phyloP scores from a whole-genome alignment of 1,140 invertebrate genomes.

The Cydia fagiglandana region DNA sequence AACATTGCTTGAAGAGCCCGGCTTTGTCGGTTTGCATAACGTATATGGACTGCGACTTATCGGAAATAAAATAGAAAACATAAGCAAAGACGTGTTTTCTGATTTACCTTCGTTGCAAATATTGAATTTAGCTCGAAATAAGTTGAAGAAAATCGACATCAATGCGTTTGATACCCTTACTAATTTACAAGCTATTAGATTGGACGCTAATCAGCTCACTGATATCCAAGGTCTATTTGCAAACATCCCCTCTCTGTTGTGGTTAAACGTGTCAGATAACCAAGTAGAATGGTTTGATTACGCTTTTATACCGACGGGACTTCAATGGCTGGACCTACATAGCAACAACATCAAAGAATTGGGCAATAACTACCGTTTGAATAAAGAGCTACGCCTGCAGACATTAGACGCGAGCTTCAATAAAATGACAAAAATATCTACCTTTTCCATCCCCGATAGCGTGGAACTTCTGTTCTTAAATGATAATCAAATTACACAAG shows the following conservation, averaged over 20 bases:
- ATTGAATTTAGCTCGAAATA: constrained; percentile 93
- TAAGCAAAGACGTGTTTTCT: constrained; percentile 89
- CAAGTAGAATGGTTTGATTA: constrained; percentile 95
- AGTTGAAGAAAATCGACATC: constrained; percentile 88
- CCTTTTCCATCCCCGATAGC: constrained; percentile 86
- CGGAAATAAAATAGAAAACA: constrained; percentile 92
- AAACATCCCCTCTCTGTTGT: constrained; percentile 89
- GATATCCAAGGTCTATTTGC: constrained; percentile 92
- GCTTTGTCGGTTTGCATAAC: constrained; percentile 89
- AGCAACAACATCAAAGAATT: constrained; percentile 92
- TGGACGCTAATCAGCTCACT: constrained; percentile 91
- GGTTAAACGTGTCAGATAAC: constrained; percentile 96
- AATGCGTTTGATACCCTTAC: constrained; percentile 89
- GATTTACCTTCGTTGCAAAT: constrained; percentile 91
- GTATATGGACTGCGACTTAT: constrained; percentile 91
- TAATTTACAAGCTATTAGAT: constrained; percentile 90
- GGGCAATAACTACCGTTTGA: constrained; percentile 86
- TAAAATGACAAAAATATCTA: constrained; percentile 85
- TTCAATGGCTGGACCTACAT: constrained; percentile 95
- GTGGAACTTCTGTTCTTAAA: constrained; percentile 90
- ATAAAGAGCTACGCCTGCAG: constrained; percentile 84
- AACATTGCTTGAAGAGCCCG: constrained; percentile 86
- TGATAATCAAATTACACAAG: constrained; percentile 88
- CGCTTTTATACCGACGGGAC: constrained; percentile 87
- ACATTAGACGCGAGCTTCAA: constrained; percentile 92